phyloP scores from a whole-genome alignment of 2,888 invertebrate species.

The Pandemis cinnamomeana region DNA sequence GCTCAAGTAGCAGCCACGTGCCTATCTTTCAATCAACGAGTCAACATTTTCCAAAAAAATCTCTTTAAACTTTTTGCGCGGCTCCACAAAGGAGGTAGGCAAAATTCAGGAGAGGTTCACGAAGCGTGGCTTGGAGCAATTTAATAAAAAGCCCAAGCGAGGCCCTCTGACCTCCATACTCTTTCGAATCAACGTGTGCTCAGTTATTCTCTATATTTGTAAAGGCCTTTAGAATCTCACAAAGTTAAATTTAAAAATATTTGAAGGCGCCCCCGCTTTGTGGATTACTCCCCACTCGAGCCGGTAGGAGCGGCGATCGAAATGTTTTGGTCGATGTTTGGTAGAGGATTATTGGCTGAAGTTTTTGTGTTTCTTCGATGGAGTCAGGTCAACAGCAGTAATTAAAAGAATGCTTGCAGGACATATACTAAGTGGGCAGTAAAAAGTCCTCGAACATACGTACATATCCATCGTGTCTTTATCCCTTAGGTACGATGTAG shows the following conservation, averaged over 20 bases:
- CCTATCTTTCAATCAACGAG: slow-evolving; percentile 34
- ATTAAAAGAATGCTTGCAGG: no score
- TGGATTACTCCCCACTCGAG: slow-evolving; percentile 32
- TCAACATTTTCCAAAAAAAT: slow-evolving; percentile 29
- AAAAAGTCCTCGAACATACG: no score
- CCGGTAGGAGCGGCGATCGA: slow-evolving; percentile 8
- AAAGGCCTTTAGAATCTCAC: slow-evolving; percentile 39
- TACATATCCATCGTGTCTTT: no score
- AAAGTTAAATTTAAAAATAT: slow-evolving; percentile 35
- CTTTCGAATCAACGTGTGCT: slow-evolving; percentile 25
- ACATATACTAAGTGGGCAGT: no score
- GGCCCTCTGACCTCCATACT: slow-evolving; percentile 37
- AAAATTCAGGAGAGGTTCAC: slow-evolving; percentile 30
- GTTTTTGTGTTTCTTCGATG: slow-evolving; percentile 1
- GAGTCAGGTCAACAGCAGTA: neutral
- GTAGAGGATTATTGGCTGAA: neutral
- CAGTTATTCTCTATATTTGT: slow-evolving; percentile 37
- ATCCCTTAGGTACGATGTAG: no score
- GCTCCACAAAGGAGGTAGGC: slow-evolving; percentile 34
- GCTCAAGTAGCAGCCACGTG: neutral
- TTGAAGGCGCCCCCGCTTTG: slow-evolving; percentile 31
- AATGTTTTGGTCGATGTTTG: slow-evolving; percentile 11
- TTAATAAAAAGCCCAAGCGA: slow-evolving; percentile 65
- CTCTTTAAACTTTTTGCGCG: slow-evolving; percentile 16
- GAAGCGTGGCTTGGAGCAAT: slow-evolving; percentile 53